Conservation (phyloP, 2,888 invertebrate species). For the Neocrepidodera transversa region DNA sequence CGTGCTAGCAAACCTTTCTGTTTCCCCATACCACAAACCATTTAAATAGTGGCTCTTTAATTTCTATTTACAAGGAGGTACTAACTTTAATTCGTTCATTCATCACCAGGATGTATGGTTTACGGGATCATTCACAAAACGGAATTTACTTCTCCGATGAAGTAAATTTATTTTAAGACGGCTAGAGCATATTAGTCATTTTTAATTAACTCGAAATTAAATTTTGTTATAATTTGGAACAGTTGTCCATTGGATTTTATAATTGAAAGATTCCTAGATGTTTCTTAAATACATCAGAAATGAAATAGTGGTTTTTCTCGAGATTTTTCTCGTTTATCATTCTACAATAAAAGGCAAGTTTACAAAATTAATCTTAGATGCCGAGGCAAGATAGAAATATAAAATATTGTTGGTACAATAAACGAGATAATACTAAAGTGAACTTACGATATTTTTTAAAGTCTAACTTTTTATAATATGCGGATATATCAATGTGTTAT, state of each 20-base stretch:
- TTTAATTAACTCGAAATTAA: background rate
- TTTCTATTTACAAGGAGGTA: slow-evolving; percentile 21
- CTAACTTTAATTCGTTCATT: slow-evolving; percentile 18
- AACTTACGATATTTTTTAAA: no score
- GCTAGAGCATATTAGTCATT: background rate
- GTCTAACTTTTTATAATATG: no score
- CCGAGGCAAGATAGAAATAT: no score
- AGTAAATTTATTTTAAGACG: background rate
- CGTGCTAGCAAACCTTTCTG: slow-evolving; percentile 17
- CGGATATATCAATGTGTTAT: no score
- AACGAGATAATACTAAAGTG: no score
- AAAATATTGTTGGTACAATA: no score
- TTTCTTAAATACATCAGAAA: no score
- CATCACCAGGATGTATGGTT: slow-evolving; percentile 5
- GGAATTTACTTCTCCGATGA: background rate
- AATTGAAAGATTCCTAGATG: no score
- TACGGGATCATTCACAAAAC: slow-evolving; percentile 9
- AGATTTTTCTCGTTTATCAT: no score
- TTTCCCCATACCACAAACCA: slow-evolving; percentile 17
- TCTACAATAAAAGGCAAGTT: no score
- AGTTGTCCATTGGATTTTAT: background rate
- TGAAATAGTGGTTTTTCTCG: no score
- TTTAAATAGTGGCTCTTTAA: slow-evolving; percentile 24
- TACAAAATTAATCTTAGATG: no score
- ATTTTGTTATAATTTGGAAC: background rate